Base-by-base conservation (phyloP, 1,140 invertebrate genomes). In the Helicoverpa armigera region DNA sequence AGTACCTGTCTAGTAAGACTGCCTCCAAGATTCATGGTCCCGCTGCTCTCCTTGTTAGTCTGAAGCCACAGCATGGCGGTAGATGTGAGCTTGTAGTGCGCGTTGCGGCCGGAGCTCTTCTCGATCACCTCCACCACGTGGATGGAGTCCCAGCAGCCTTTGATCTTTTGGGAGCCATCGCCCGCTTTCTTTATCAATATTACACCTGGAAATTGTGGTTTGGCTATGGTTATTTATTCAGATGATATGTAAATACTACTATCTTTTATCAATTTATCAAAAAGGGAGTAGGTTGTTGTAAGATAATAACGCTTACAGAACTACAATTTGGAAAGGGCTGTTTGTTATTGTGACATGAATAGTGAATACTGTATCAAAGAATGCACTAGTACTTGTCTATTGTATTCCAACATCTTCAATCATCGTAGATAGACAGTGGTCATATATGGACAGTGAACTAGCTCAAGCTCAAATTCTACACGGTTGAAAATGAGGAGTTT, bases 61-160 rank as follows among this genome's bases (percentile, higher is more conserved):
- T 99, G 99, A 65, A 99, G 96, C 99, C 99, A 99, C 50, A 99
- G 94, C 99, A 99, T 99, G 0, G 98, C 98, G 14, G 99, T 99
- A 0, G 99, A 99, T 35, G 99, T 99, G 82, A 99, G 96, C 96
- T 99, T 99, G 91, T 99, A 99, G 92, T 99, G 99, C 7, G 99
- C 99, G 89, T 97, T 98, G 61, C 98, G 96, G 0, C 99, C 99
- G 81, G 97, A 98, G 29, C 98, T 97, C 94, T 99, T 99, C 93
- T 99, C 99, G 88, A 99, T 98, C 0, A 99, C 99, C 96, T 99
- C 99, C 14, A 99, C 98, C 0, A 99, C 99, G 94, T 99, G 99
- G 92, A 99, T 99, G 2, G 99, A 99, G 94, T 99, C 99, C 99
- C 99, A 99, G 93, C 99, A 99, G 2, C 99, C 98, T 95, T 98